Base-by-base conservation (phyloP, 1,140 invertebrate genomes). In the Condylostylus longicornis region DNA sequence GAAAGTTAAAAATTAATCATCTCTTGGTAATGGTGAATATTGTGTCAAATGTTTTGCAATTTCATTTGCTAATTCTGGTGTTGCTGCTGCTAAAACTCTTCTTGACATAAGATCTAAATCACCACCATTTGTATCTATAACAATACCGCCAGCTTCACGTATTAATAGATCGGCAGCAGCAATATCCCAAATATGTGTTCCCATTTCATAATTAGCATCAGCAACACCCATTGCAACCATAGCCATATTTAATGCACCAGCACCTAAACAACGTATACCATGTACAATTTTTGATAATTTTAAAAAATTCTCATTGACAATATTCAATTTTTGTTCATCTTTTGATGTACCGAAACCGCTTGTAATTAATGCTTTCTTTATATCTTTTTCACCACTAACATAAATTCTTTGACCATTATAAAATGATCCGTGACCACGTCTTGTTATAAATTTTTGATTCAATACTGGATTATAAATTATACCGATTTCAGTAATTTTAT, bases 201-300 rank as follows among this genome's bases (percentile, higher is more conserved):
- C 87, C 65, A 77, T 89, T 61, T 97, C 93, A 54, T 79, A 85
- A 57, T 89, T 90, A 2, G 72, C 75, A 67, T 98, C 91, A 9
- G 79, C 75, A 19, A 72, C 75, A 9, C 91, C 94, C 38, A 76
- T 51, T 0, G 91, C 91, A 0, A 97, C 83, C 70, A 81, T 80
- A 19, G 82, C 80, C 77, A 97, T 86, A 52, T 96, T 89, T 28
- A 95, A 59, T 6, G 93, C 91, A 17, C 86, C 86, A 14, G 89
- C 91, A 4, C 93, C 93, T 33, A 87, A 59, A 4, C 77, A 66
- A 36, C 91, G 72, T 21, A 85, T 64, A 2, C 88, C 90, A 60
- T 94, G 90, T 38, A 74, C 72, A 42, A 73, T 61, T 25, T 72
- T 68, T 4, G 77, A 66, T 31, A 93, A 58, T n/a, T 59, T 70